These are phyloP conservation scores for Mola mola DNA, from an alignment of 2,113 vertebrate species.

Conservation along the genomic window DNA sequence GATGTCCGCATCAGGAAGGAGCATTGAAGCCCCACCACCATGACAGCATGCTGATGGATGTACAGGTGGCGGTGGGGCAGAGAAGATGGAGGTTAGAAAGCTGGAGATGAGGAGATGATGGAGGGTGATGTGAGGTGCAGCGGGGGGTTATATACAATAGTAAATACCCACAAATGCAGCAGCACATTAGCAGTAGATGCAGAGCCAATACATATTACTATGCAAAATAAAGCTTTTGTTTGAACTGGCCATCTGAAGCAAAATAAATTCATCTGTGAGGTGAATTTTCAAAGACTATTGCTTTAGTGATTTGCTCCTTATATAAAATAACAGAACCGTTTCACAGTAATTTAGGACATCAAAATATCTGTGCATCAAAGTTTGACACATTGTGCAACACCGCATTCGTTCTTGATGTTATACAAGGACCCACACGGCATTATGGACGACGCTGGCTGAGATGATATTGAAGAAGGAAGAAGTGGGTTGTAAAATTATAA, in stretches of 20 bases:
- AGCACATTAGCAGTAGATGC: slow-evolving; percentile 68
- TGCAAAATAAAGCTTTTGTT: slow-evolving; percentile 57
- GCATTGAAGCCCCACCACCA: slow-evolving; percentile 73
- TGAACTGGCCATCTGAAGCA: slow-evolving; percentile 65
- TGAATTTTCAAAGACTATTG: slow-evolving; percentile 49
- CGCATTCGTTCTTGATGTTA: no score
- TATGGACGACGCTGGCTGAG: no score
- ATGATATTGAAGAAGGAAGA: no score
- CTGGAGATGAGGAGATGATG: slow-evolving; percentile 63
- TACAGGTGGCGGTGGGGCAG: slow-evolving; percentile 71
- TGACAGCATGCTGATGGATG: slow-evolving; percentile 80
- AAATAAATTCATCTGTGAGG: slow-evolving; percentile 60
- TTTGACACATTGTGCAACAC: slow-evolving; percentile 37
- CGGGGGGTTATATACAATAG: slow-evolving; percentile 59
- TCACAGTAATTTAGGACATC: slow-evolving; percentile 55
- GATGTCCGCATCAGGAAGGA: slow-evolving; percentile 79
- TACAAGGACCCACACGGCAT: no score
- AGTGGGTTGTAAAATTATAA: no score
- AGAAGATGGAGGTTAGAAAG: slow-evolving; percentile 73
- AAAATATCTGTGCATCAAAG: slow-evolving; percentile 46
- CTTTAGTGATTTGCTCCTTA: slow-evolving; percentile 52
- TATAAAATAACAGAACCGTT: slow-evolving; percentile 52
- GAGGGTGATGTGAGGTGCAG: slow-evolving; percentile 58
- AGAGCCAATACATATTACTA: slow-evolving; percentile 62
- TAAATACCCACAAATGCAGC: slow-evolving; percentile 66